A percentile compares a stretch with the other conserved stretches of the same genome.
These are phyloP conservation scores for Cisticola juncidis DNA, from an alignment of 2,113 vertebrate species.

Conservation along the genomic window DNA sequence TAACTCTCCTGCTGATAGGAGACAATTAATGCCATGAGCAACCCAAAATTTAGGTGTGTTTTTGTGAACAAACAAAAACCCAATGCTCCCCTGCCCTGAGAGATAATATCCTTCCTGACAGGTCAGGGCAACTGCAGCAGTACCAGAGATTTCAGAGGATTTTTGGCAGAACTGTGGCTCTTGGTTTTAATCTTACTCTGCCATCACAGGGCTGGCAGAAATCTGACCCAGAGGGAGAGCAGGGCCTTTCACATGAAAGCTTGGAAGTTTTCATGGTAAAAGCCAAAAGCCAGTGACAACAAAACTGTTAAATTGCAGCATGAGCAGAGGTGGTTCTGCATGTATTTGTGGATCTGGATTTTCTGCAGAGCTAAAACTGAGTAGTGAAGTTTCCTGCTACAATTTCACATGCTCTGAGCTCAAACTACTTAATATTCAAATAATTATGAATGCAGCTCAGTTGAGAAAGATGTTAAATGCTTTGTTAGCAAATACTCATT, in stretches of 20 bases:
- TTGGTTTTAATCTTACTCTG: background rate
- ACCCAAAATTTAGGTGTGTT: background rate
- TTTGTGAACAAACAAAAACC: background rate
- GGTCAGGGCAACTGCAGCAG: background rate
- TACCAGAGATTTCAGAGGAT: background rate
- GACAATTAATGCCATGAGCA: background rate
- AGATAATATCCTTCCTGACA: background rate
- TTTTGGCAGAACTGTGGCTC: background rate
- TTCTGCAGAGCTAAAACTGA: background rate
- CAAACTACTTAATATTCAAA: background rate
- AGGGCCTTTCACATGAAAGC: background rate
- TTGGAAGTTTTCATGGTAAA: background rate
- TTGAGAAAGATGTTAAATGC: background rate
- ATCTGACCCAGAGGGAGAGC: background rate
- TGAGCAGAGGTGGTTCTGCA: accelerated
- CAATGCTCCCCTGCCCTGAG: background rate
- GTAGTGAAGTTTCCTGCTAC: background rate
- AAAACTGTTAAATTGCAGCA: background rate
- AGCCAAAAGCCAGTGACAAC: background rate
- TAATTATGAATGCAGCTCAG: background rate
- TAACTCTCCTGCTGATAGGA: background rate
- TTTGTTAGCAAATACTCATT: background rate
- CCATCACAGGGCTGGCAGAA: background rate
- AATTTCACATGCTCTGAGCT: background rate
- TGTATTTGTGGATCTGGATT: background rate